Evolutionary conservation across 2,888 invertebrate genomes (phyloP).

Genomic region (Malacosoma neustria): DNA sequence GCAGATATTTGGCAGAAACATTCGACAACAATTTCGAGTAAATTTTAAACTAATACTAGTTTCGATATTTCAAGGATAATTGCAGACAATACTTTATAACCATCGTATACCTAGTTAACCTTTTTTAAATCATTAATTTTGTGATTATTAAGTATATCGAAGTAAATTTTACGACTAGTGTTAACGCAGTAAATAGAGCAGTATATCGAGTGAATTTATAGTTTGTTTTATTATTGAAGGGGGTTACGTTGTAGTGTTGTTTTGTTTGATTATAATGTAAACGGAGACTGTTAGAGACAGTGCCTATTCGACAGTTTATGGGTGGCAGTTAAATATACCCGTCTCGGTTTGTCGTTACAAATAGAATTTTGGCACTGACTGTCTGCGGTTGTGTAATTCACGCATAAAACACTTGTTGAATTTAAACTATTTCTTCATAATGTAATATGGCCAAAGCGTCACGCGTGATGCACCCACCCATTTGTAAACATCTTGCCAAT

Average conservation of each 20-base stretch:
- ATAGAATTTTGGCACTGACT: conserved; percentile 74
- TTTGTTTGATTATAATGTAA: conserved; percentile 28
- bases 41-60: no score
- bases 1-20: no score
- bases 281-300: conserved; percentile 47
- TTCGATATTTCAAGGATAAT: no score
- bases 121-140: no score
- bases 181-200: background rate
- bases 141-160: no score
- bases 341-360: conserved; percentile 71
- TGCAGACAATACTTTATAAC: no score
- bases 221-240: conserved; percentile 22
- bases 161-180: no score
- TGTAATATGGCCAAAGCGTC: conserved; percentile 17
- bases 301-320: conserved; percentile 68
- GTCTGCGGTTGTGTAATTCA: conserved; percentile 70
- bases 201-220: conserved; percentile 15
- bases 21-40: no score
- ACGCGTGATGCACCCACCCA: conserved; percentile 7
- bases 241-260: conserved; percentile 17
- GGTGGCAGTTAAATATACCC: conserved; percentile 71
- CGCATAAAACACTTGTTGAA: conserved; percentile 64
- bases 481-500: conserved; percentile 7
- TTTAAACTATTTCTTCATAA: conserved; percentile 47
- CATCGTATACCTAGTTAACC: no score